Evolutionary conservation across 2,797 vertebrate genomes (phyloP), one percentile per base, ranked within the genome.

Genomic region (Pyrocephalus nanus): DNA sequence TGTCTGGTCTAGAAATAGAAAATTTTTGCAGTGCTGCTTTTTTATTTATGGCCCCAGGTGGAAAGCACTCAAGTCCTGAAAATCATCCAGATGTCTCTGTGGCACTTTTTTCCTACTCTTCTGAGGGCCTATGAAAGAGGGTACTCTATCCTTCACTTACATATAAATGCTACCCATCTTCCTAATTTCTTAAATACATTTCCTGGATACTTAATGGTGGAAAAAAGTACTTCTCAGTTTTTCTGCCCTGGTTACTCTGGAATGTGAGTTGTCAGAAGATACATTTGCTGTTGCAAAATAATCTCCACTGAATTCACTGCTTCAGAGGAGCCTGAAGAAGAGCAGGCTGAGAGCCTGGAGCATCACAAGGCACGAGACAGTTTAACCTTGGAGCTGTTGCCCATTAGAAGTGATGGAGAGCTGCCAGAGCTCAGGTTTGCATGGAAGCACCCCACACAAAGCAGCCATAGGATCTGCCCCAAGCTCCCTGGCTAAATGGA

Each of bases 181-280:
- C 75, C 34, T 84, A 34, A 90, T 83, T 92, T 88, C 87, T 95
- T 95, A 95, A 88, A 71, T 93, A 80, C 23, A 54, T 88, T 92
- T 95, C 78, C 89, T 92, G 36, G 80, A 43, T 86, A 45, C 51
- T 94, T 95, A 86, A 73, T 53, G 86, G 81, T 47, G 30, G 38
- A 55, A 89, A 91, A 88, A 86, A 64, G 22, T 11, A 47, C 45
- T 58, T 34, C 38, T 93, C 77, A 61, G 4, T 95, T 94, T 97
- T 90, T 95, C 74, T 93, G 73, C 42, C 8, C 34, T 20, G 12
- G 55, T 94, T 84, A 45, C 65, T 91, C 34, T 82, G 45, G 34
- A 51, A 61, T 60, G 55, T 80, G 86, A 93, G 57, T 57, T 95
- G 58, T 88, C 32, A 45, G 88, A 94, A 82, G 60, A 79, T 61